These are phyloP conservation scores for Agriotes lineatus DNA, from an alignment of 2,888 invertebrate genomes.

Conservation along the genomic window DNA sequence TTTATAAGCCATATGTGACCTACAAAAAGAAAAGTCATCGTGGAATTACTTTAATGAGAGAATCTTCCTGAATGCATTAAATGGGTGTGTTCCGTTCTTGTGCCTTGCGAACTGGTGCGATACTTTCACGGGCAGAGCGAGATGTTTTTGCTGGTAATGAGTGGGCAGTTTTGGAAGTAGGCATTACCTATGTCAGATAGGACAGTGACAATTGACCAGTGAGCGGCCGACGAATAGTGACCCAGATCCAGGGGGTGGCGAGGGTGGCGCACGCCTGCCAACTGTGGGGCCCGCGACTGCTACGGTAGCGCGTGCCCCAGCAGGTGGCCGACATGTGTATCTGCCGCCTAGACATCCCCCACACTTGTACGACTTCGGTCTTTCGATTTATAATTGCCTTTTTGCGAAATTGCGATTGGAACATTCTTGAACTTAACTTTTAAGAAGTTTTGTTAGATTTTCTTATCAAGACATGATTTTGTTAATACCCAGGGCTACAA, in stretches of 20 bases:
- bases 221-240: constrained; percentile 32
- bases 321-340: constrained; percentile 56
- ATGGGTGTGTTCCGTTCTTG: no score
- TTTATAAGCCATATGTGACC: constrained; percentile 60
- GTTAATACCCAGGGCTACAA: no score
- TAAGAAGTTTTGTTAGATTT: no score
- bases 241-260: constrained; percentile 48
- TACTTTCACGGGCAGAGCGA: background rate
- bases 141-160: background rate
- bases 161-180: background rate
- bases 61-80: background rate
- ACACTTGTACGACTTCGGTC: constrained; percentile 42
- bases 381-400: constrained; percentile 30
- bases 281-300: constrained; percentile 52
- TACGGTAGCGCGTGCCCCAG: constrained; percentile 53
- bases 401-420: constrained; percentile 35
- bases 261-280: constrained; percentile 56
- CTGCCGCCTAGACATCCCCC: constrained; percentile 37
- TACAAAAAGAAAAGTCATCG: constrained; percentile 55
- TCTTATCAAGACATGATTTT: no score
- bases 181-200: background rate
- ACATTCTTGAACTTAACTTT: background rate
- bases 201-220: constrained; percentile 30
- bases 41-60: constrained; percentile 29
- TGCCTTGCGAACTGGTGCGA: constrained; percentile 4